Percentiles rank a stretch among this genome's conserved stretches.
phyloP scores from a whole-genome alignment of 2,888 invertebrate species.

The Auanema sp. region DNA sequence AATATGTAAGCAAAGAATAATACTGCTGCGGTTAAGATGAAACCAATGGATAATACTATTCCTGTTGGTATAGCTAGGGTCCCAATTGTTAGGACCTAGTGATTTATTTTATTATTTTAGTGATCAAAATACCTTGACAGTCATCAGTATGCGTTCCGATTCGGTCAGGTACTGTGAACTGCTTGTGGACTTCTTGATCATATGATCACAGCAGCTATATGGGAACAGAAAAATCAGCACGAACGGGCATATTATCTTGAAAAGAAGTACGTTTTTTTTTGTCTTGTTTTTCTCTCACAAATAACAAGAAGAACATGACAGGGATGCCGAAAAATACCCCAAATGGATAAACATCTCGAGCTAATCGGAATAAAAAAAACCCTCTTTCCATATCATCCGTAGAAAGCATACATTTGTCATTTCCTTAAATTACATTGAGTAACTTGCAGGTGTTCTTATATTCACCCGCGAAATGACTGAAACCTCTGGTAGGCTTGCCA shows the following conservation, averaged over 20 bases:
- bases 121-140: constrained; percentile 1
- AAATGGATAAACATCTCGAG: neutral
- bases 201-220: constrained; percentile 2
- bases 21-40: neutral
- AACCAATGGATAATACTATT: neutral
- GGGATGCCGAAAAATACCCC: constrained; percentile 5
- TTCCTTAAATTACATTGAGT: neutral
- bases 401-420: constrained; percentile 9
- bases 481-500: constrained; percentile 26
- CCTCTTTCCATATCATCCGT: constrained; percentile 14
- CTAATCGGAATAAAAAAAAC: neutral
- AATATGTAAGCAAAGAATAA: neutral
- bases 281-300: neutral
- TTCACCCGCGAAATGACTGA: constrained; percentile 14
- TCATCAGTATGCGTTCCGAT: constrained; percentile 5
- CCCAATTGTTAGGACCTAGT: neutral
- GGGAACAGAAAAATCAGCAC: constrained; percentile 6
- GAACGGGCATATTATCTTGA: no score
- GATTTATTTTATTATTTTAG: neutral
- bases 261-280: no score
- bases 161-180: constrained; percentile 1
- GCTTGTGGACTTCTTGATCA: neutral
- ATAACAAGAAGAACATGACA: constrained; percentile 1
- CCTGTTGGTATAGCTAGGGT: neutral
- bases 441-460: neutral